Evolutionary conservation across 2,113 vertebrate species (phyloP), one percentile per base, ranked within the genome.

Genomic region (Corythornis cristatus): DNA sequence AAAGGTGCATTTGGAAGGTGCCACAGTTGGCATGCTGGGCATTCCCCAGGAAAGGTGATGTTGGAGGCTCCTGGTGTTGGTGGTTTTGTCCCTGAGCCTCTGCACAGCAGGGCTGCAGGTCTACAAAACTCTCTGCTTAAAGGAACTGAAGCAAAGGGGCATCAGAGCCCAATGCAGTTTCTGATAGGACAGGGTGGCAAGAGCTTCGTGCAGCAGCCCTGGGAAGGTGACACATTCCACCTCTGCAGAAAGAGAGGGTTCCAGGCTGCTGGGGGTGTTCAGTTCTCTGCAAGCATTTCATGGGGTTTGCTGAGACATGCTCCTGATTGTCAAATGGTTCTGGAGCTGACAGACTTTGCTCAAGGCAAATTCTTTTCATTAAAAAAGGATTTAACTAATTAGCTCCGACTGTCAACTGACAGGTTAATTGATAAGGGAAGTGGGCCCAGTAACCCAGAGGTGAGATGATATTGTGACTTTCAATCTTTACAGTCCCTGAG

Each of bases 371-470:
- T 97, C 96, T 95, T 96, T 97, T 97, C 88, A 96, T 97, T 97
- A 96, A 96, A 93, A 96, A 93, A 57, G 88, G 95, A 95, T 97
- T 97, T 96, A 76, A 91, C 92, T 97, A 97, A 97, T 98, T 95
- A 94, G 93, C 92, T 70, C 58, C 5, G 15, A 97, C 88, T 95
- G 79, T 86, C 5, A 3, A 71, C 86, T 95, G 96, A 95, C 95
- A 96, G 88, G 89, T 95, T 97, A 97, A 97, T 97, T 96, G 95
- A 95, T 97, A 96, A 94, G 91, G 94, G 89, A 96, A 97, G 88
- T 93, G 86, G 72, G 84, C 88, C 90, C 85, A 82, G 81, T 81
- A 71, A 92, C 56, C 78, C 40, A 35, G 83, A 91, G 94, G 85
- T 94, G 73, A 93, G 71, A 94, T 88, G 88, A 67, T 83, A 37